Evolutionary conservation across 2,888 invertebrate species (phyloP).

Genomic region (Lycia hirtaria): DNA sequence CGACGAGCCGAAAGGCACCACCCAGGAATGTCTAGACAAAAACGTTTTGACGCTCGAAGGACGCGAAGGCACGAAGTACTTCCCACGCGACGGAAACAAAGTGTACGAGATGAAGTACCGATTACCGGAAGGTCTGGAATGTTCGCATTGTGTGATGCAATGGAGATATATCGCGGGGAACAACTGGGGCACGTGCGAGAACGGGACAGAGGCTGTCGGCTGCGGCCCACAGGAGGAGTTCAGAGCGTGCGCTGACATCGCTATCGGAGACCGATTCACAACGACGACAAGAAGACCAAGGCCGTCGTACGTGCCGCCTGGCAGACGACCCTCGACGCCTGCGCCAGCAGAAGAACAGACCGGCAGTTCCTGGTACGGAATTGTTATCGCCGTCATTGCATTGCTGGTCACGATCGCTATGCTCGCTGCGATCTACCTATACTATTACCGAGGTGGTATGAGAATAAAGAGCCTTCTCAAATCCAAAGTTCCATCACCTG

Average conservation of each 20-base stretch:
- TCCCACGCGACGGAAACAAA: slow-evolving; percentile 91
- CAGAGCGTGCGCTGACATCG: slow-evolving; percentile 92
- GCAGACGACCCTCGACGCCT: slow-evolving; percentile 72
- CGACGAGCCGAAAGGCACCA: slow-evolving; percentile 88
- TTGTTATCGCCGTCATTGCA: slow-evolving; percentile 87
- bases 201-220: slow-evolving; percentile 92
- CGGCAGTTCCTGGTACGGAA: slow-evolving; percentile 81
- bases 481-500: slow-evolving; percentile 66
- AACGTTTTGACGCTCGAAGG: slow-evolving; percentile 86
- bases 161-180: slow-evolving; percentile 96
- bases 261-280: slow-evolving; percentile 86
- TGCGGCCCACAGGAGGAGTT: slow-evolving; percentile 96
- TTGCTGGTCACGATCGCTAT: slow-evolving; percentile 88
- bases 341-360: slow-evolving; percentile 74
- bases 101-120: slow-evolving; percentile 91
- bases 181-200: slow-evolving; percentile 91
- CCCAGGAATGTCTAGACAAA: slow-evolving; percentile 91
- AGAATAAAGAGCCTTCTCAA: slow-evolving; percentile 87
- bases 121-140: slow-evolving; percentile 87
- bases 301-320: slow-evolving; percentile 74
- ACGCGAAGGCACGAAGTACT: slow-evolving; percentile 86
- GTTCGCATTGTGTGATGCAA: slow-evolving; percentile 93
- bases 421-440: slow-evolving; percentile 89
- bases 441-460: slow-evolving; percentile 90
- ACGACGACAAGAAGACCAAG: slow-evolving; percentile 76